Base-by-base conservation (phyloP, 2,113 vertebrate species). In the Polyodon spathula region DNA sequence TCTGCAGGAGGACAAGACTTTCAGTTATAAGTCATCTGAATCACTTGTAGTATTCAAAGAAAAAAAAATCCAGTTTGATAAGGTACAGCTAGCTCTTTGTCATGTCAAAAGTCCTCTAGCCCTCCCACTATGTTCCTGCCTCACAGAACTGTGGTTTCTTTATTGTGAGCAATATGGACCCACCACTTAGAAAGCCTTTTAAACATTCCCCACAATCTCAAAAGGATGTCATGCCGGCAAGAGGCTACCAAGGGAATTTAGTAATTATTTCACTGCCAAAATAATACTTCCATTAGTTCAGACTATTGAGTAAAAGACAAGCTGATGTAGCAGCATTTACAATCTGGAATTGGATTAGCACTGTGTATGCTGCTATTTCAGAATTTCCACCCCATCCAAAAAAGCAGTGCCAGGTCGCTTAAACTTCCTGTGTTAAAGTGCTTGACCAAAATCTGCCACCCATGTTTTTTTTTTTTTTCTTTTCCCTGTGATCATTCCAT, bases 341-440 rank as follows among this genome's bases (percentile, higher is more conserved):
- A 27, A 50, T 7, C 56, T 5, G 40, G 16, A 43, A 51, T 16
- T 17, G 54, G 17, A 58, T 55, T 17, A 57, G 15, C 52, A 16
- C 15, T 44, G 58, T 46, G 12, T 11, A 27, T 27, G 27, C 27
- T 27, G 27, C 27, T 27, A 27, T 27, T 27, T 27, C 27, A 2
- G 27, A 27, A 27, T 9, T 5, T 8, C 37, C 9, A 52, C 42
- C 16, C 11, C 43, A 41, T 48, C 17, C 63, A 37, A 40, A 59
- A 37, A 53, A 6, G 14, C 17, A 9, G 7, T 50, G 51, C 57
- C n/a, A 48, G 58, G 59, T 59, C 59, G 37, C 16, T 40, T 54
- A 37, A 39, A 44, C 58, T 38, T 59, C 63, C 58, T 46, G 58
- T 46, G 58, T 59, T 59, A 64, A 60, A 44, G 59, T 54, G 58